Evolutionary conservation across 2,113 vertebrate species (phyloP).

Genomic region (Ciconia boyciana): DNA sequence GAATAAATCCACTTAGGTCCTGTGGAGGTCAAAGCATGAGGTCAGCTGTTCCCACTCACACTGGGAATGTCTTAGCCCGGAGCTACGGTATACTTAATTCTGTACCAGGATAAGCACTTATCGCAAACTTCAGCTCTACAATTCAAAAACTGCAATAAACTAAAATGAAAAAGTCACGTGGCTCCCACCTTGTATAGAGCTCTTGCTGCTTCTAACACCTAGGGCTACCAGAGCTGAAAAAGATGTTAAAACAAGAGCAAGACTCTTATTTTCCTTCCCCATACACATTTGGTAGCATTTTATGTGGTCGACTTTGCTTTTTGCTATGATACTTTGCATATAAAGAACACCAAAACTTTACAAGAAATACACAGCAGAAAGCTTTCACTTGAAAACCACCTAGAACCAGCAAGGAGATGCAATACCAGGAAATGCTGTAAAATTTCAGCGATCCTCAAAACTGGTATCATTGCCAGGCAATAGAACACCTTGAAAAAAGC

Average conservation of each 20-base stretch:
- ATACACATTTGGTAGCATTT: neutral
- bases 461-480: neutral
- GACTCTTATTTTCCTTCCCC: neutral
- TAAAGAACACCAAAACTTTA: neutral
- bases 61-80: neutral
- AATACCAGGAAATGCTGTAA: neutral
- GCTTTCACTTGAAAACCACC: neutral
- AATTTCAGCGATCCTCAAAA: neutral
- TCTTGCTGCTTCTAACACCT: neutral
- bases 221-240: neutral
- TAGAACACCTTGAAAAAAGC: neutral
- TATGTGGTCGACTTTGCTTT: neutral
- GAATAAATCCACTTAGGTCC: slow-evolving; percentile 25
- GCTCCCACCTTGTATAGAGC: neutral
- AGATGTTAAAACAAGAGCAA: neutral
- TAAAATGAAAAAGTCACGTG: neutral
- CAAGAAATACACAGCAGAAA: neutral
- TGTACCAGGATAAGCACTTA: neutral
- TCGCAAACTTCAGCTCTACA: neutral
- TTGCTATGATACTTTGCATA: neutral
- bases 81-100: neutral
- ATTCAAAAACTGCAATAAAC: neutral
- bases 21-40: slow-evolving; percentile 1
- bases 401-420: neutral
- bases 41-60: slow-evolving; percentile 10